These are phyloP conservation scores for Pelochelys cantorii DNA, from an alignment of 2,797 vertebrate species.

Conservation along the genomic window DNA sequence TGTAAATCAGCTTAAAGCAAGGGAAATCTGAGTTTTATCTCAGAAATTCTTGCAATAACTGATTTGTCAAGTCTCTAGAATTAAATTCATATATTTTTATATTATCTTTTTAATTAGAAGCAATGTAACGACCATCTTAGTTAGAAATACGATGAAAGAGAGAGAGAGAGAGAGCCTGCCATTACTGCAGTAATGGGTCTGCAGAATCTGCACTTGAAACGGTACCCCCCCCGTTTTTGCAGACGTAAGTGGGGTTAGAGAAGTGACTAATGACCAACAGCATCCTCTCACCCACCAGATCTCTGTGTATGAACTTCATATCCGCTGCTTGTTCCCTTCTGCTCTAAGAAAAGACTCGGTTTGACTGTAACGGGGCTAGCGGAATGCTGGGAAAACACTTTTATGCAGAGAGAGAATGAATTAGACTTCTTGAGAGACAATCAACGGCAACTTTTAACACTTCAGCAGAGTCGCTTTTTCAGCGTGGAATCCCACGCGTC, in stretches of 20 bases:
- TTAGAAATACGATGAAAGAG: neutral
- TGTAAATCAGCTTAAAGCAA: constrained; percentile 43
- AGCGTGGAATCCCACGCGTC: neutral
- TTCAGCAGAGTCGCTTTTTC: neutral
- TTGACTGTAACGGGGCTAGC: neutral
- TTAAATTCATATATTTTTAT: neutral
- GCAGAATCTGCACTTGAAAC: neutral
- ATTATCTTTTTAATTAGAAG: neutral
- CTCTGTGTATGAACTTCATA: neutral
- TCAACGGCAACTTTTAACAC: neutral
- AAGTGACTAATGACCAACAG: neutral
- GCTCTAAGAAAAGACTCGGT: neutral
- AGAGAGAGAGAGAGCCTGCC: neutral
- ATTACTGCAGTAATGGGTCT: neutral
- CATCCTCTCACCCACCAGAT: neutral
- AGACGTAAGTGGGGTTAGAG: neutral
- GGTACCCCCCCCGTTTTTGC: neutral
- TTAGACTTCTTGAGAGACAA: neutral
- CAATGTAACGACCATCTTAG: neutral
- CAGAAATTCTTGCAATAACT: constrained; percentile 7
- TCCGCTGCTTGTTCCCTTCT: neutral
- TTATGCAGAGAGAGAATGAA: neutral
- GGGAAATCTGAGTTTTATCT: constrained; percentile 35
- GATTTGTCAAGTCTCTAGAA: constrained; percentile 4
- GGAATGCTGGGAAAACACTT: neutral